Evolutionary conservation across 1,140 invertebrate genomes (phyloP), one percentile per base, ranked within the genome.

Genomic region (Myzus persicae): DNA sequence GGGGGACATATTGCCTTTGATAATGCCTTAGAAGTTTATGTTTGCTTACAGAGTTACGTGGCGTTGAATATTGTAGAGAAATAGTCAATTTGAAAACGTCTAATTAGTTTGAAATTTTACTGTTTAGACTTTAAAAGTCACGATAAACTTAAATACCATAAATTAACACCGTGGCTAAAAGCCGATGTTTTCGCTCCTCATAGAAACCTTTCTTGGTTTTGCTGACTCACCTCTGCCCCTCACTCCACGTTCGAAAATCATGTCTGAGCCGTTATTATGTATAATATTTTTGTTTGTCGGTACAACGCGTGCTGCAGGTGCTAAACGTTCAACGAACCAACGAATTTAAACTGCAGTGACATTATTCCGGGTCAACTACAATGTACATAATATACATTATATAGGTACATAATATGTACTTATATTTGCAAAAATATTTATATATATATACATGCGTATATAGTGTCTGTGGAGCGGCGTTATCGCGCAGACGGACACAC

Each of bases 401-500:
- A 81, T 82, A 24, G 22, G 24, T 40, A 40, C 0, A 38, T 7
- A 36, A 36, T 81, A 81, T 82, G 0, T 38, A 38, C n/a, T 4
- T 38, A 38, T 40, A 9, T n/a, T 44, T 42, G 11, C 40, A 85
- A 18, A 76, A 76, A n/a, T 76, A 76, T 67, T 67, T 67, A n/a
- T 67, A n/a, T 14, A 18, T 76, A 24, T 48, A 51, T 51, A 51
- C 14, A 18, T 18, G 31, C 11, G 11, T 9, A 67, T 18, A 67
- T 67, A 76, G n/a, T 76, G 59, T 76, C 59, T 76, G 31, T 76
- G 14, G 14, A n/a, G 59, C 31, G 42, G 3, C 36, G 48, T 89
- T 54, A 89, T 89, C 88, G 88, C 88, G 22, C 36, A 51, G 48
- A 54, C 88, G 36, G 36, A 38, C 88, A 89, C 88, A 89, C 88